Evolutionary conservation across 2,888 invertebrate species (phyloP), one percentile per base, ranked within the genome.

Genomic region (Tenthredo livida): DNA sequence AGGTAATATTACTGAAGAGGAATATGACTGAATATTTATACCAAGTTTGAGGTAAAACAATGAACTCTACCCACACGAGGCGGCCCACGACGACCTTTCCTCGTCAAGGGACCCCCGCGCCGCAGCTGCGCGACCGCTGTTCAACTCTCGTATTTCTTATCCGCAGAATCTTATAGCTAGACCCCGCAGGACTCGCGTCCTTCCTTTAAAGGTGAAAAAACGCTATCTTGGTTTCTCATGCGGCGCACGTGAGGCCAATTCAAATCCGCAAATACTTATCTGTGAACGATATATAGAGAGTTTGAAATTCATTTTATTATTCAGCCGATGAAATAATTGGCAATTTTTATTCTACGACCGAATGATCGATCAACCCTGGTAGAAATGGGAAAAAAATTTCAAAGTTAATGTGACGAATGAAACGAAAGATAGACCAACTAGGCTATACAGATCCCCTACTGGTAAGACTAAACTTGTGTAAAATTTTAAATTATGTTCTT

Each of bases 1-100:
- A 29, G 15, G 77, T n/a, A 47, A 21, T 65, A 82, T 65, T 82
- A 82, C 65, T 25, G 17, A 9, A 29, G 54, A 33, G 84, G 88
- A 89, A 89, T 89, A 89, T 89, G 87, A 87, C 87, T 90, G 90
- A 90, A 90, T 90, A 90, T 90, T 90, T 89, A 90, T 89, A 89
- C 86, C 47, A 70, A 15, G 86, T 88, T 88, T 84, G 86, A 89
- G 86, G 89, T 87, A 88, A 88, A 88, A 90, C 90, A 89, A 90
- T 89, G 88, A 89, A 87, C 87, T 85, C 87, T 85, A 87, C 90
- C 90, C 90, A 90, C 91, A 90, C 90, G 82, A 43, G 37, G 37
- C 87, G 85, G 86, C 88, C 87, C 87, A 87, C 87, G 87, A 87
- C 54, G 75, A 86, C 86, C 80, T 85, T 75, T 70, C 83, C 85